phyloP scores from a whole-genome alignment of 2,113 vertebrate species.

The Psophia crepitans region DNA sequence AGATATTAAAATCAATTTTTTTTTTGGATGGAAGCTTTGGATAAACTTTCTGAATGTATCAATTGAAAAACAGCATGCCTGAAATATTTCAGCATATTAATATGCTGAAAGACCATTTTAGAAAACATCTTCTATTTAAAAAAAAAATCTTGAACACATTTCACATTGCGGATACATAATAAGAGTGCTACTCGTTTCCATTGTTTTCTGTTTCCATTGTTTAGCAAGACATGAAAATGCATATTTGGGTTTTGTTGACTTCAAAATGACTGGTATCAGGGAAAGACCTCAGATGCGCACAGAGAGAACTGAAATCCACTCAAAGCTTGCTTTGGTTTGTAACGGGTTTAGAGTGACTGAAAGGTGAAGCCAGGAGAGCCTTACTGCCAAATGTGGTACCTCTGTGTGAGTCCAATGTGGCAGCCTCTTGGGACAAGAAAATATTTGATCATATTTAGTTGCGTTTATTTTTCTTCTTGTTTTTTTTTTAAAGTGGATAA shows the following conservation, averaged over 20 bases:
- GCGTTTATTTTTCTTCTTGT: not conserved
- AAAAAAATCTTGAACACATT: not conserved
- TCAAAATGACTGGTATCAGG: not conserved
- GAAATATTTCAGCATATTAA: not conserved
- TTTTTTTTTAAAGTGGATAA: not conserved
- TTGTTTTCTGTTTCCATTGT: not conserved
- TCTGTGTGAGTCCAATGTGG: not conserved
- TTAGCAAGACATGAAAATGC: not conserved
- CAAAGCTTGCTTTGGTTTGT: not conserved
- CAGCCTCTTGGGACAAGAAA: not conserved
- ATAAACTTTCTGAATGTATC: not conserved
- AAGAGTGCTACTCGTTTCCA: not conserved
- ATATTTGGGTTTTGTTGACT: not conserved
- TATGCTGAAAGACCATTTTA: not conserved
- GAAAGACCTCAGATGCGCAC: not conserved
- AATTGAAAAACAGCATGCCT: not conserved
- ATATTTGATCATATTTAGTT: not conserved
- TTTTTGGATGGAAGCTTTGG: not conserved
- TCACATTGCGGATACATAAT: not conserved
- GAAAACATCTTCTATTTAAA: not conserved
- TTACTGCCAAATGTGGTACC: not conserved
- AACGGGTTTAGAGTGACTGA: not conserved
- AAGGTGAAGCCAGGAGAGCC: not conserved
- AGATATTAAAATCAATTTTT: not conserved
- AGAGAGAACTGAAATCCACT: not conserved